These are phyloP conservation scores for Pogona vitticeps DNA, from an alignment of 2,113 vertebrate species.

Conservation along the genomic window DNA sequence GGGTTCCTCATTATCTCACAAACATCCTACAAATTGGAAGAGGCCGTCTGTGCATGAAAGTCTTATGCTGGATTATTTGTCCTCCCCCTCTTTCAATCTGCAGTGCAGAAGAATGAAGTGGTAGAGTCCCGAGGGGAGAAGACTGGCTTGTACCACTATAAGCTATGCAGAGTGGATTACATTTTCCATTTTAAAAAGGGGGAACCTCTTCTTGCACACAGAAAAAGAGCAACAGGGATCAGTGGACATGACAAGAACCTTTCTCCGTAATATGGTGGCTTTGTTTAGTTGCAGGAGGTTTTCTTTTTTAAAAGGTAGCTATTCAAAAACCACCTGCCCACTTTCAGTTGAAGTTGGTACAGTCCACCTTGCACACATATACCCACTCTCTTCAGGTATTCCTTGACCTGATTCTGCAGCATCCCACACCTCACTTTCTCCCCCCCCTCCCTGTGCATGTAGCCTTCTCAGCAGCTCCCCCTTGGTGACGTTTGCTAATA, in stretches of 20 bases:
- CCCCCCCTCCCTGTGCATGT: too few species aligned
- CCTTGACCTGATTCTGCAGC: background rate
- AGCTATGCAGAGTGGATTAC: background rate
- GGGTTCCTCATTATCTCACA: too few species aligned
- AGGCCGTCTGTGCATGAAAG: too few species aligned
- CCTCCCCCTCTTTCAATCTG: too few species aligned
- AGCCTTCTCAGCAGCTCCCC: background rate
- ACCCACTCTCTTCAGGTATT: too few species aligned
- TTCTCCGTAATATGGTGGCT: background rate
- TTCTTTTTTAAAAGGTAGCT: too few species aligned
- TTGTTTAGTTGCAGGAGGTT: background rate
- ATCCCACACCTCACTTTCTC: too few species aligned
- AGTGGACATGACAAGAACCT: background rate
- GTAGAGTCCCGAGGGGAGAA: background rate
- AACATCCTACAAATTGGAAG: too few species aligned
- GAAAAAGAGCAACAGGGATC: background rate
- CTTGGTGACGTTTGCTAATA: background rate
- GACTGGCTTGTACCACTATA: background rate
- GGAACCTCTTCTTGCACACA: background rate
- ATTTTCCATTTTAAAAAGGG: background rate
- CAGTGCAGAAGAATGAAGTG: background rate
- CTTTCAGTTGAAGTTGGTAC: background rate
- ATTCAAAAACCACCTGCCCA: too few species aligned
- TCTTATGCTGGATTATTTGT: too few species aligned
- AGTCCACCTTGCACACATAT: background rate